Percentiles rank a stretch among this genome's conserved stretches.
Evolutionary conservation across 2,797 vertebrate genomes (phyloP).

Genomic region (Notamacropus eugenii): DNA sequence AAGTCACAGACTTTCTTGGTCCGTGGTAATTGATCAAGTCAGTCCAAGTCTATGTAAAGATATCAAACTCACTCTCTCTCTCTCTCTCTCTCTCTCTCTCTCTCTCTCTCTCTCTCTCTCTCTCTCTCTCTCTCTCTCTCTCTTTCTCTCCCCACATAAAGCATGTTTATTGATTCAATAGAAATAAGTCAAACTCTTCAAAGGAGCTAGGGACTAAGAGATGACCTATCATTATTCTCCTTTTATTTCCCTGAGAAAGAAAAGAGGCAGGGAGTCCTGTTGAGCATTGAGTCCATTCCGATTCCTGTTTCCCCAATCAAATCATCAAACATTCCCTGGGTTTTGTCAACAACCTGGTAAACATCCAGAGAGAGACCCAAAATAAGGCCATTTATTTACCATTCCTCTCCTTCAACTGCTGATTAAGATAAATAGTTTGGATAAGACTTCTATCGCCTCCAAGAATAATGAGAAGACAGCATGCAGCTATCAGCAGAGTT

Average conservation of each 20-base stretch:
- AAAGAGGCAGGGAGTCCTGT: conserved; percentile 80
- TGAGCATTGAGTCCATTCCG: conserved; percentile 83
- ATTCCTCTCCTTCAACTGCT: conserved; percentile 88
- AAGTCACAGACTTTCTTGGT: conserved; percentile 58
- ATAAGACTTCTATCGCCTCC: conserved; percentile 87
- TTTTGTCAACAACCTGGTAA: conserved; percentile 89
- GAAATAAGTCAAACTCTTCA: conserved; percentile 84
- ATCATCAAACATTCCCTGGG: conserved; percentile 87
- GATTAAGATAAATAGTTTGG: conserved; percentile 91
- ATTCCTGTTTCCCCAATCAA: conserved; percentile 85
- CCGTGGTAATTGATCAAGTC: conserved; percentile 51
- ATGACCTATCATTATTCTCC: conserved; percentile 86
- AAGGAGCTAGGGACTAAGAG: conserved; percentile 85
- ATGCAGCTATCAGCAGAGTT: conserved; percentile 84
- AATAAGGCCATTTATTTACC: conserved; percentile 89
- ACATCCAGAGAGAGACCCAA: conserved; percentile 87
- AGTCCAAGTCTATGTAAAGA: conserved; percentile 72
- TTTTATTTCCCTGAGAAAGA: conserved; percentile 80
- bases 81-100: background rate
- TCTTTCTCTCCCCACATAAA: conserved; percentile 51
- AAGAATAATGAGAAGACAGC: conserved; percentile 86
- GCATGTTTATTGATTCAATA: conserved; percentile 83
- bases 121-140: background rate
- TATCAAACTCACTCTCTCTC: conserved; percentile 73
- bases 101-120: background rate